Evolutionary conservation across 2,888 invertebrate species (phyloP), one percentile per base, ranked within the genome.

Genomic region (Lasioglossum marginatum): DNA sequence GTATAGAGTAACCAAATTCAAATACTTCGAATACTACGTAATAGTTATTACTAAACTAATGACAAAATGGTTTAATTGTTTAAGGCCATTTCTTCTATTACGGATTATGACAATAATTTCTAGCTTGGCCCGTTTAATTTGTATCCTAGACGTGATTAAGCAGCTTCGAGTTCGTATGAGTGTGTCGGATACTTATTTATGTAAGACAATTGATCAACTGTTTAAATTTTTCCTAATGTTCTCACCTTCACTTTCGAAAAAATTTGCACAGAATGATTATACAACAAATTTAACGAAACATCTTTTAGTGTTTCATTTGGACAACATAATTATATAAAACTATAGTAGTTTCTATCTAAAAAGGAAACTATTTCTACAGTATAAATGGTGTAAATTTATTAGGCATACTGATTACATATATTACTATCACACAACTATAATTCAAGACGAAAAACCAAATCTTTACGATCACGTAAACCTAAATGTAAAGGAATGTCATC

Each of bases 351-450:
- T 68, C 68, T 48, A 16, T 5, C 3, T 68, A 12, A 23, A 68
- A 68, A 45, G 14, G n/a, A 10, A 16, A 34, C 48, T 68, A 37
- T 27, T 6, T 23, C 12, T 72, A 10, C 43, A 4, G n/a, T 37
- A 34, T 63, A 63, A 79, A 63, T 73, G n/a, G 16, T 63, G n/a
- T 34, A 72, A 79, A 60, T 45, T 16, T 23, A 16, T 68, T 75
- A 75, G 23, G 23, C 27, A 31, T 34, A 40, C 37, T 27, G 16
- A 5, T 16, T 31, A 34, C 31, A 31, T 16, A 31, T 52, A 75
- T 68, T 40, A 71, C 12, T 37, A 40, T 40, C 27, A 43, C 57
- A 10, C 57, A 52, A 27, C 6, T 74, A 27, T 1, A 60, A n/a
- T 66, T 14, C 23, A 66, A 37, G 60, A n/a, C 12, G 60, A 2